Percentiles rank a stretch among this genome's conserved stretches.
These are phyloP conservation scores for Danionella dracula DNA, from an alignment of 2,797 vertebrate species.

Conservation along the genomic window DNA sequence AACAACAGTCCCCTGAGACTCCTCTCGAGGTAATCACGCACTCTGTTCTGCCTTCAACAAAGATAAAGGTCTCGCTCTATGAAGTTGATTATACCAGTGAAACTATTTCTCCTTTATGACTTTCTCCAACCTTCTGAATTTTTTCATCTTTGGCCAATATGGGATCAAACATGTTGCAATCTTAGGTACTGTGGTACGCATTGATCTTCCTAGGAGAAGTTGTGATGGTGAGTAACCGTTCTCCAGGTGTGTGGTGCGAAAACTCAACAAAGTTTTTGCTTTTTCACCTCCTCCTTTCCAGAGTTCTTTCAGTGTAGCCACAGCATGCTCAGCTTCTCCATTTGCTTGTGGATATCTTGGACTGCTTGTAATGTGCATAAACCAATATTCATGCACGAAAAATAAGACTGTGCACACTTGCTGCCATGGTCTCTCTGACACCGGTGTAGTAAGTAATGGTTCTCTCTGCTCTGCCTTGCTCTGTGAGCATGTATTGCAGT, in stretches of 20 bases:
- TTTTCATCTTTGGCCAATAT: constrained; percentile 13
- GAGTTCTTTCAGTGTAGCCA: constrained; percentile 14
- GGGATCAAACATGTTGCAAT: background rate
- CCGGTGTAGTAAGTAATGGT: constrained; percentile 22
- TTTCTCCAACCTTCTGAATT: background rate
- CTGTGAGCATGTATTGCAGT: constrained; percentile 21
- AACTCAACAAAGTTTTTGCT: constrained; percentile 6
- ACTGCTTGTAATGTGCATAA: constrained; percentile 26
- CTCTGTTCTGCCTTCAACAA: background rate
- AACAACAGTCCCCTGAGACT: constrained; percentile 9
- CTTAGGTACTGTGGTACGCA: constrained; percentile 18
- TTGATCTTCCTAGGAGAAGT: constrained; percentile 33
- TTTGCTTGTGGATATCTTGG: constrained; percentile 19
- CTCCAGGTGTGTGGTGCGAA: constrained; percentile 20
- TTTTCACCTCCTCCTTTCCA: constrained; percentile 22
- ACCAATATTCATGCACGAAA: constrained; percentile 28
- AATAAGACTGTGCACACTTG: constrained; percentile 34
- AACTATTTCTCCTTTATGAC: constrained; percentile 1
- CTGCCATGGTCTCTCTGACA: constrained; percentile 32
- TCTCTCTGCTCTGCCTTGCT: constrained; percentile 32
- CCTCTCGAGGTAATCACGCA: constrained; percentile 17
- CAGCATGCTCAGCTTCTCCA: constrained; percentile 10
- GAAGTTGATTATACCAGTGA: background rate
- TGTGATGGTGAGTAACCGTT: constrained; percentile 32
- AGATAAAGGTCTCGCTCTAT: background rate